These are phyloP conservation scores for Drosophila bipectinata DNA, from an alignment of 1,140 invertebrate species.

Conservation along the genomic window DNA sequence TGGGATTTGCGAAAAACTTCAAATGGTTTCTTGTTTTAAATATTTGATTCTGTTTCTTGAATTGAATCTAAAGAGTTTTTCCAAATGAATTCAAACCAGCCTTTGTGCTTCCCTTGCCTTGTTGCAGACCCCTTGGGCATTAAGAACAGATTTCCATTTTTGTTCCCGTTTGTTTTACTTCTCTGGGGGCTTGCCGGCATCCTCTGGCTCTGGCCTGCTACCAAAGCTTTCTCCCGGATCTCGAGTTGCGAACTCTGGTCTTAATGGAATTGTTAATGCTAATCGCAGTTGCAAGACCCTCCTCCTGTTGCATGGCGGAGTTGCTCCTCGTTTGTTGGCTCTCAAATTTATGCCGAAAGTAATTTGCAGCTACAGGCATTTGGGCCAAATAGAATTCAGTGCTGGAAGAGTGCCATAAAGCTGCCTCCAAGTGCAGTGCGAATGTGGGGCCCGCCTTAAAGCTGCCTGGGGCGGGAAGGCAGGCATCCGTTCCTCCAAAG, in stretches of 20 bases:
- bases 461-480: no score
- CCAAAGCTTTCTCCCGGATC: constrained; percentile 54
- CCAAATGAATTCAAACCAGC: no score
- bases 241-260: constrained; percentile 48
- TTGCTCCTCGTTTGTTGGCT: constrained; percentile 29
- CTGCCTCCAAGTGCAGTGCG: constrained; percentile 34
- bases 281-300: constrained; percentile 26
- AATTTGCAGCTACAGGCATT: constrained; percentile 25
- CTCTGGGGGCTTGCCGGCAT: background rate
- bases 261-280: constrained; percentile 78
- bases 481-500: constrained; percentile 35
- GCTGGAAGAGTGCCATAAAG: constrained; percentile 36
- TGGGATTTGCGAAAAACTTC: background rate
- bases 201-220: constrained; percentile 12
- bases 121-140: no score
- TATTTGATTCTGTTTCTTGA: no score
- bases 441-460: constrained; percentile 18
- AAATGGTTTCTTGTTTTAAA: no score
- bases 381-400: constrained; percentile 43
- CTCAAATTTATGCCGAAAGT: constrained; percentile 46
- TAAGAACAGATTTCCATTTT: no score
- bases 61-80: no score
- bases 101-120: no score
- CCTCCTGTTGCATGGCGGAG: constrained; percentile 32
- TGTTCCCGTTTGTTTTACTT: no score